These are phyloP conservation scores for Sarcophaga carnaria DNA, from an alignment of 2,888 invertebrate genomes.

Conservation along the genomic window DNA sequence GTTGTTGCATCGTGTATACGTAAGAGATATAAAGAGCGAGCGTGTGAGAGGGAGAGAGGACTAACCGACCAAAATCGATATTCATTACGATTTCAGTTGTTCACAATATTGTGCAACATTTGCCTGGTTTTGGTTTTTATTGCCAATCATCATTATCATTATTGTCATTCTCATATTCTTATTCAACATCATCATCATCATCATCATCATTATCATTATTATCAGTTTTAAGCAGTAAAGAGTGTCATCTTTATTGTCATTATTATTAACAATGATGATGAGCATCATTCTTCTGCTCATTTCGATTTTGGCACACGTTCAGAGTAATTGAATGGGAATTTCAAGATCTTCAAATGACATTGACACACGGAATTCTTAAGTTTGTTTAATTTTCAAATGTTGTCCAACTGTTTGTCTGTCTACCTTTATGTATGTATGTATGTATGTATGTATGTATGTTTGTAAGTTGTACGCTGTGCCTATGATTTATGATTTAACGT, in stretches of 20 bases:
- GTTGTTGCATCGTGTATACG: not conserved
- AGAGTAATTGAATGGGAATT: constrained; percentile 48
- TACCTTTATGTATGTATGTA: not conserved
- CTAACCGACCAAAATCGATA: constrained; percentile 56
- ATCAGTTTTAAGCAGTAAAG: constrained; percentile 16
- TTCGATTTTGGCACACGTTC: constrained; percentile 56
- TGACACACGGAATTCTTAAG: constrained; percentile 7
- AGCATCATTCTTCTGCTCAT: not conserved
- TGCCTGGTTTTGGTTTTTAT: constrained; percentile 42
- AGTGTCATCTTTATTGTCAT: constrained; percentile 16
- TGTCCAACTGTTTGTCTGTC: not conserved
- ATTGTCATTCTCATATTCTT: not conserved
- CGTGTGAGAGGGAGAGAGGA: not conserved
- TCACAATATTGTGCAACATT: constrained; percentile 50
- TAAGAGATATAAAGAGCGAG: not conserved
- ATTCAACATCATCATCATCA: constrained; percentile 22
- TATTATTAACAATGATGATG: not conserved
- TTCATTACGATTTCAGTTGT: constrained; percentile 50
- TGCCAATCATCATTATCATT: constrained; percentile 46
- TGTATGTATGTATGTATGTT: too few species aligned
- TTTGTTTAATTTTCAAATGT: constrained; percentile 28
- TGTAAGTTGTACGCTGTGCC: not conserved
- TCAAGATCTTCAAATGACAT: constrained; percentile 19
- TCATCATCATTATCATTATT: not conserved
- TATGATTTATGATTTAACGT: constrained; percentile 17